phyloP scores from a whole-genome alignment of 2,797 vertebrate genomes.

The Myotis myotis region DNA sequence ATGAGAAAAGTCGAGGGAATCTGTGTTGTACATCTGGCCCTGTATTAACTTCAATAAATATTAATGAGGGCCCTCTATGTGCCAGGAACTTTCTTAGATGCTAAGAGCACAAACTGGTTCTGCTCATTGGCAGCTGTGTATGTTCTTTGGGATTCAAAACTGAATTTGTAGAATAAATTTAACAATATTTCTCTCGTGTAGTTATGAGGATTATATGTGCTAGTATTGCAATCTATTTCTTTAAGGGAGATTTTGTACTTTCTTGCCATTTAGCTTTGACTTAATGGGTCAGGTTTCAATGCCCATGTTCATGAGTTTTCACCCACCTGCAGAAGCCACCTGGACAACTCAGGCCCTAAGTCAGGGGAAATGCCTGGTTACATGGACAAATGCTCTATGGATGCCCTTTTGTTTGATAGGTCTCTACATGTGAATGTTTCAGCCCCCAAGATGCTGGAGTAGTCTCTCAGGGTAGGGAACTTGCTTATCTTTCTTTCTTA shows the following conservation, averaged over 20 bases:
- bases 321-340: neutral
- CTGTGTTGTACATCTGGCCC: neutral
- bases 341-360: neutral
- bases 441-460: neutral
- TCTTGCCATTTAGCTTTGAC: neutral
- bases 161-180: neutral
- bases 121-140: neutral
- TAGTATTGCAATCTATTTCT: neutral
- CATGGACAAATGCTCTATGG: neutral
- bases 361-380: neutral
- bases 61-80: neutral
- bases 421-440: neutral
- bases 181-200: neutral
- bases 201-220: neutral
- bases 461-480: neutral
- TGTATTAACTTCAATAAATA: neutral
- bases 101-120: neutral
- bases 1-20: conserved; percentile 18
- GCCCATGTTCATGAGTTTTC: neutral
- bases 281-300: neutral
- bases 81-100: neutral
- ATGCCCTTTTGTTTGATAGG: neutral
- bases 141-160: neutral
- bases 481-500: neutral
- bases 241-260: neutral